phyloP scores from a whole-genome alignment of 2,113 vertebrate genomes.

The Zeus faber region DNA sequence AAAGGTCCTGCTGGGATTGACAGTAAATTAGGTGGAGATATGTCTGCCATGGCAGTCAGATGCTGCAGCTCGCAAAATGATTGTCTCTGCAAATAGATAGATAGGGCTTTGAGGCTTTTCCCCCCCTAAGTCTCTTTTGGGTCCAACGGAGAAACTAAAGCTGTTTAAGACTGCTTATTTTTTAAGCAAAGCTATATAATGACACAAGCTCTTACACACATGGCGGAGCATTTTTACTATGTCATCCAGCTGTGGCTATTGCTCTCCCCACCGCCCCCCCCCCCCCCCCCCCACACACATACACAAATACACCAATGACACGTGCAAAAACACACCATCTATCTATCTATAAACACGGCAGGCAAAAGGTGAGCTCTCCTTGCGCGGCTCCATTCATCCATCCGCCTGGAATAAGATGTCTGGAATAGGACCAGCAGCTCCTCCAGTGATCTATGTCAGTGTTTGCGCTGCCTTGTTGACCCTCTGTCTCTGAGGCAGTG shows the following conservation, averaged over 20 bases:
- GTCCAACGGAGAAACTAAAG: not conserved
- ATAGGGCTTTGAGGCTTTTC: slow-evolving; percentile 25
- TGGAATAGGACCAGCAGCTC: not conserved
- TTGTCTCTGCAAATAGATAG: slow-evolving; percentile 43
- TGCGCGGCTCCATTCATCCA: not conserved
- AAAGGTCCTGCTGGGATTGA: slow-evolving; percentile 19
- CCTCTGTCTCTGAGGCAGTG: slow-evolving; percentile 29
- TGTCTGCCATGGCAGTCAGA: slow-evolving; percentile 46
- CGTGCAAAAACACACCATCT: not conserved
- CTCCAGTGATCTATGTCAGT: not conserved
- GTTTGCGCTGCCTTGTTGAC: slow-evolving; percentile 53
- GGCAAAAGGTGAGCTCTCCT: not conserved
- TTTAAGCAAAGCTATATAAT: not conserved
- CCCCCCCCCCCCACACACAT: not conserved
- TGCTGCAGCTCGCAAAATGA: slow-evolving; percentile 52
- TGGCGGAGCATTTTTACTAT: not conserved
- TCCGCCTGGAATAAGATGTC: not conserved
- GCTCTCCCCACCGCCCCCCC: not conserved
- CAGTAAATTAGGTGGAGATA: slow-evolving; percentile 48
- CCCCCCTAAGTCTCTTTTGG: not conserved
- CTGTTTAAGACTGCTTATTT: not conserved
- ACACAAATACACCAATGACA: not conserved
- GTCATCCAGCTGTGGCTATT: not conserved
- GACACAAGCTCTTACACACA: not conserved
- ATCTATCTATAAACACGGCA: not conserved